Evolutionary conservation across 2,797 vertebrate species (phyloP).

Genomic region (Ctenochaetus hawaiiensis): DNA sequence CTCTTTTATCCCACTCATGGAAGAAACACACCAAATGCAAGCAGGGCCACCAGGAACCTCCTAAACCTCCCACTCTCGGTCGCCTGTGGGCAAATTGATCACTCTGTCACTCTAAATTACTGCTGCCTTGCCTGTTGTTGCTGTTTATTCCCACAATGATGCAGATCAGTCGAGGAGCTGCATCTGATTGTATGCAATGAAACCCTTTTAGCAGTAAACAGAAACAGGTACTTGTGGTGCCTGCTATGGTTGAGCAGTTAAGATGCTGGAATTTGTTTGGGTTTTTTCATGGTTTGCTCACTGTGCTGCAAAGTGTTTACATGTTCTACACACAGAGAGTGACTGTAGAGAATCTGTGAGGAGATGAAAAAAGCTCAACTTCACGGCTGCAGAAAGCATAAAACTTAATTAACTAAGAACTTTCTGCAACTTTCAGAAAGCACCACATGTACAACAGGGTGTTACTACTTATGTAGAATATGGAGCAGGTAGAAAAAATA

Average conservation of each 20-base stretch:
- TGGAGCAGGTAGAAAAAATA: background rate
- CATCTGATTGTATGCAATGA: slow-evolving; percentile 41
- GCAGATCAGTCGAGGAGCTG: slow-evolving; percentile 32
- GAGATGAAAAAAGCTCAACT: slow-evolving; percentile 41
- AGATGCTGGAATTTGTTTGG: slow-evolving; percentile 41
- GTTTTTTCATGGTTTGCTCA: slow-evolving; percentile 58
- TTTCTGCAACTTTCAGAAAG: slow-evolving; percentile 22
- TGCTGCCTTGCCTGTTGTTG: slow-evolving; percentile 39
- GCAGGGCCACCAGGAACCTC: slow-evolving; percentile 69
- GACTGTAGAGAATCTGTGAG: slow-evolving; percentile 43
- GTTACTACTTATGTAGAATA: background rate
- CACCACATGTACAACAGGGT: background rate
- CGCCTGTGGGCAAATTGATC: slow-evolving; percentile 64
- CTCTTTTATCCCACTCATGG: slow-evolving; percentile 73
- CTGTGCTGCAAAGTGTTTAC: slow-evolving; percentile 60
- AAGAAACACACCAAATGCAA: slow-evolving; percentile 81
- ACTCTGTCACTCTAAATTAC: slow-evolving; percentile 63
- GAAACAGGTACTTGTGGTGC: slow-evolving; percentile 54
- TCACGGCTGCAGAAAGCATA: slow-evolving; percentile 45
- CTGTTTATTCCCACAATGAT: slow-evolving; percentile 47
- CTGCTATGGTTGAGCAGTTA: slow-evolving; percentile 47
- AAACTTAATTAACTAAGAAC: slow-evolving; percentile 25
- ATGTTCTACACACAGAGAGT: slow-evolving; percentile 53
- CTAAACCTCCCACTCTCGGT: slow-evolving; percentile 65
- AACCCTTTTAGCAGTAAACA: slow-evolving; percentile 38